phyloP scores from a whole-genome alignment of 2,888 invertebrate species.

The Caenorhabditis sp. region DNA sequence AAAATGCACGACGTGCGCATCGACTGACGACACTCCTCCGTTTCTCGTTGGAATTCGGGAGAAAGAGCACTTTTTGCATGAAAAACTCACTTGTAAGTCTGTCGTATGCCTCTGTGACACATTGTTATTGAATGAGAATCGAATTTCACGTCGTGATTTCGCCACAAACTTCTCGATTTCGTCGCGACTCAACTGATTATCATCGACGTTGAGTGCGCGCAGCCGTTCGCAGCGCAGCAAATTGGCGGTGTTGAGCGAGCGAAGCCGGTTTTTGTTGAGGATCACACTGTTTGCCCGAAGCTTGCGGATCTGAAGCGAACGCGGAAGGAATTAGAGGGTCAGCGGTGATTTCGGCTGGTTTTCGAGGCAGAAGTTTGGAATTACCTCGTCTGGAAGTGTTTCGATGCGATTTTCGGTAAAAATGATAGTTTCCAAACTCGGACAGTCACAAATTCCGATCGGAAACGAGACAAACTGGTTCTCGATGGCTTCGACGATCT shows the following conservation, averaged over 20 bases:
- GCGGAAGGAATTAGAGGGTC: not conserved
- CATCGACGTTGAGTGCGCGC: constrained; percentile 93
- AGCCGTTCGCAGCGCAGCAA: constrained; percentile 87
- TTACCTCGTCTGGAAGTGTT: constrained; percentile 43
- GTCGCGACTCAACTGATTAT: constrained; percentile 88
- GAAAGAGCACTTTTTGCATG: not conserved
- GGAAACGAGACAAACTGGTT: constrained; percentile 42
- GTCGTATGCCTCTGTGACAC: constrained; percentile 32
- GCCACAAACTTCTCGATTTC: constrained; percentile 83
- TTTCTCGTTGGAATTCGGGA: not conserved
- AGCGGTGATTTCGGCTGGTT: too few relatives aligned
- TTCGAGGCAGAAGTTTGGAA: not conserved
- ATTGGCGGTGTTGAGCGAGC: constrained; percentile 56
- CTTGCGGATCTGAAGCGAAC: constrained; percentile 83
- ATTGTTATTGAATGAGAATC: constrained; percentile 36
- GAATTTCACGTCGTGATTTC: constrained; percentile 19
- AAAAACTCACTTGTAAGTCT: constrained; percentile 33
- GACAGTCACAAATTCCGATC: constrained; percentile 20
- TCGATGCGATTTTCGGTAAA: constrained; percentile 53
- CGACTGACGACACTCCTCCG: not conserved
- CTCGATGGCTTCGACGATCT: constrained; percentile 34
- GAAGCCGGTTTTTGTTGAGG: constrained; percentile 94
- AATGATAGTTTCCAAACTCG: constrained; percentile 32
- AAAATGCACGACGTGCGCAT: not conserved
- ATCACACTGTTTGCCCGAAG: constrained; percentile 91